Conservation (phyloP, 2,797 vertebrate species). For the Bovichtus diacanthus region DNA sequence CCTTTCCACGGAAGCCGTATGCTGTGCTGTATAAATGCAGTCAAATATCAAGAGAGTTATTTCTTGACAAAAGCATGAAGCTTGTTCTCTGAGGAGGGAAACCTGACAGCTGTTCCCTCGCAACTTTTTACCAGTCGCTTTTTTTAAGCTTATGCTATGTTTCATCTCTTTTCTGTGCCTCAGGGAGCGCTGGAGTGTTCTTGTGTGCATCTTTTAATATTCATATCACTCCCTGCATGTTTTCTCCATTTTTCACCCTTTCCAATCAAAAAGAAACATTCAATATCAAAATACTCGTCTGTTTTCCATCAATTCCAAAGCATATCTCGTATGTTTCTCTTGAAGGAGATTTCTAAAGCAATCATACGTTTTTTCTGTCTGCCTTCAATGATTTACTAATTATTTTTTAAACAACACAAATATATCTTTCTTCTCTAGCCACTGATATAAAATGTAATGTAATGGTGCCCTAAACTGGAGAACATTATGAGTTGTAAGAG, state of each 20-base stretch:
- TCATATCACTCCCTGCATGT: neutral
- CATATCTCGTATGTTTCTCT: neutral
- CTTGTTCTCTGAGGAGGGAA: neutral
- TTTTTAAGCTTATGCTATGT: neutral
- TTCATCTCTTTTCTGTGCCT: constrained; percentile 29
- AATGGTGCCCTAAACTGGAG: constrained; percentile 1
- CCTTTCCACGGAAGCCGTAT: neutral
- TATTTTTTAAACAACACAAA: constrained; percentile 7
- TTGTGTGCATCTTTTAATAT: neutral
- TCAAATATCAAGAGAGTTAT: neutral
- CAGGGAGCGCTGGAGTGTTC: neutral
- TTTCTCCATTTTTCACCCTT: neutral
- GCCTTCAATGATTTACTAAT: neutral
- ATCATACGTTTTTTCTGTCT: constrained; percentile 12
- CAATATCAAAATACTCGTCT: constrained; percentile 8
- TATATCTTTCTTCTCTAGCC: constrained; percentile 23
- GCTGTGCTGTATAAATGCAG: neutral
- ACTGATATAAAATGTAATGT: constrained; percentile 41
- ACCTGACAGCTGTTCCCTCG: neutral
- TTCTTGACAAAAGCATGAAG: neutral
- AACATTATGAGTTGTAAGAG: constrained; percentile 39
- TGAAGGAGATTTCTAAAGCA: constrained; percentile 17
- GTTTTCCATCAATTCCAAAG: constrained; percentile 33
- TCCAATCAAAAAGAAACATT: constrained; percentile 29
- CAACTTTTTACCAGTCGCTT: neutral